Evolutionary conservation across 2,113 vertebrate species (phyloP), one percentile per base, ranked within the genome.

Genomic region (Paralichthys olivaceus): DNA sequence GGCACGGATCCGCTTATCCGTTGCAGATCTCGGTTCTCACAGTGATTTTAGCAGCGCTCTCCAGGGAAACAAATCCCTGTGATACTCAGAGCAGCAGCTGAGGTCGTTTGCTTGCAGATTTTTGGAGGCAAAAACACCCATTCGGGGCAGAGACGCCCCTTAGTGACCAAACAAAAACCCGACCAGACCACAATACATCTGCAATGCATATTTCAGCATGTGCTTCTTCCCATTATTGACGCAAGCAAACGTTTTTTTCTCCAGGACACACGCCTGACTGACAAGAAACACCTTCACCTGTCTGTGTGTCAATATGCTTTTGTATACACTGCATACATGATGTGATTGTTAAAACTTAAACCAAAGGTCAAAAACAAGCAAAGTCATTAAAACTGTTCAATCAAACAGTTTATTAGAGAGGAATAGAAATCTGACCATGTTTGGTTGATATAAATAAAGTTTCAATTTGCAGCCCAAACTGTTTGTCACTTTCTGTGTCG

Each of bases 41-140:
- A 91, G 84, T 77, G 83, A 61, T 89, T 91, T 89, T 92, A 91
- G 89, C 81, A 29, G 53, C 76, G 56, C 54, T 82, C 90, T 86
- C 88, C 55, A 53, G 90, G 84, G 89, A 90, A 8, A 47, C 9
- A 1, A 53, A 51, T 67, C 54, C 51, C 14, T 25, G 47, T n/a
- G 51, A 83, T 63, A 17, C 23, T 75, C 12, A 1, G 58, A 62
- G 45, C 56, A 55, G 7, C 7, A 80, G 51, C 5, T 0, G 29
- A 69, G 58, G 63, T 45, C 1, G 6, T 67, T 80, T 37, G 54
- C 62, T 54, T 37, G 40, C 8, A 77, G 40, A 69, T 85, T 75
- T 81, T 77, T 83, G 26, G 22, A 63, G 67, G 19, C 69, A 60
- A 70, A 70, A 55, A 32, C 45, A 51, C 55, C 9, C 37, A 47